A percentile compares a stretch with the other conserved stretches of the same genome.
These are phyloP conservation scores for Leuciscus idus DNA, from an alignment of 2,113 vertebrate species.

Conservation along the genomic window DNA sequence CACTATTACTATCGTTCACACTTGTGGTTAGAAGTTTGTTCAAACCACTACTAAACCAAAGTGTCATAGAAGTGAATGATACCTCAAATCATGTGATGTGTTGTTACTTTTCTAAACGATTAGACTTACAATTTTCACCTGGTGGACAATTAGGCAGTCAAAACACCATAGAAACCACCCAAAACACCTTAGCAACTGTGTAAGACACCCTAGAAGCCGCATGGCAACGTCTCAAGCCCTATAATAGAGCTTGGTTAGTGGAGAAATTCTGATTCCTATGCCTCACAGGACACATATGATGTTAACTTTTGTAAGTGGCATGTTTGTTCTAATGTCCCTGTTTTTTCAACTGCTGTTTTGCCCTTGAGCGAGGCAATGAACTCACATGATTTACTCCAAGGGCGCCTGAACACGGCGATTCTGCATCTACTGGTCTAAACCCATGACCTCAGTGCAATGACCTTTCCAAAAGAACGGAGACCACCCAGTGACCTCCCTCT, in stretches of 20 bases:
- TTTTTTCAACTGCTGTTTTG: constrained; percentile 27
- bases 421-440: constrained; percentile 29
- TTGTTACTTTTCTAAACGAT: neutral
- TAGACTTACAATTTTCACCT: neutral
- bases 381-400: constrained; percentile 28
- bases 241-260: neutral
- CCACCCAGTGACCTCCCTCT: constrained; percentile 28
- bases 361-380: constrained; percentile 38
- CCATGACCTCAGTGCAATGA: constrained; percentile 29
- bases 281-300: constrained; percentile 11
- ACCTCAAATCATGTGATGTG: neutral
- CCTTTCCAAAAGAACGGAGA: constrained; percentile 33
- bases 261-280: neutral
- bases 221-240: neutral
- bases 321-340: constrained; percentile 29
- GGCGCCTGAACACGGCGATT: neutral
- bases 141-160: neutral
- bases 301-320: neutral
- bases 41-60: neutral
- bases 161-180: neutral
- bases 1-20: neutral
- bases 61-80: neutral
- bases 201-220: neutral
- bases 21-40: neutral
- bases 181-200: neutral